A percentile compares a stretch with the other conserved stretches of the same genome.
These are phyloP conservation scores for Psittacula derbiana DNA, from an alignment of 2,797 vertebrate species.

Conservation along the genomic window DNA sequence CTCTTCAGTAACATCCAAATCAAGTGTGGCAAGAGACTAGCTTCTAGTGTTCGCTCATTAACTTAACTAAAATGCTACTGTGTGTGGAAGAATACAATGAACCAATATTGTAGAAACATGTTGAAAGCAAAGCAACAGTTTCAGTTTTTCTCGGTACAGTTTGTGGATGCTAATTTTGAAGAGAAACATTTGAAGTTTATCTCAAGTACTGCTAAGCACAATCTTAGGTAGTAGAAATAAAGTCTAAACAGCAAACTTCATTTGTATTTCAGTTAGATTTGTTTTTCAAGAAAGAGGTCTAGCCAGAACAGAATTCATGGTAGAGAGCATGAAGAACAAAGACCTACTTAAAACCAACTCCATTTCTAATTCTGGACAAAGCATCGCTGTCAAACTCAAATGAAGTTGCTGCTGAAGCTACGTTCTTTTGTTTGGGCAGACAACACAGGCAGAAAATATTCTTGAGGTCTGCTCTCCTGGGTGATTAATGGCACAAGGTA, in stretches of 20 bases:
- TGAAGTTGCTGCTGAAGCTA: background rate
- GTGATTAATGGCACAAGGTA: background rate
- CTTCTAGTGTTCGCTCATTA: background rate
- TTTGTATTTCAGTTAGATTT: background rate
- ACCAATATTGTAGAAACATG: background rate
- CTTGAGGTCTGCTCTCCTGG: background rate
- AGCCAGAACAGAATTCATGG: background rate
- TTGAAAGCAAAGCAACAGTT: background rate
- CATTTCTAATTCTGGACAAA: background rate
- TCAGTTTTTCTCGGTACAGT: background rate
- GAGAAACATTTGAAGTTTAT: background rate
- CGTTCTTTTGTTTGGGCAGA: background rate
- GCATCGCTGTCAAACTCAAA: background rate
- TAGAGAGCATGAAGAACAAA: background rate
- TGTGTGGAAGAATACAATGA: fast-evolving
- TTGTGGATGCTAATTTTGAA: background rate
- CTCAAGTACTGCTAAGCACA: background rate
- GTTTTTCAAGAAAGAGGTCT: background rate
- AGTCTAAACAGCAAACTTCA: background rate
- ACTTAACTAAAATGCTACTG: background rate
- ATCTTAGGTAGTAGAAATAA: background rate
- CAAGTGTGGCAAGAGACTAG: background rate
- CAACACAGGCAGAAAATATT: background rate
- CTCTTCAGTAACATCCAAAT: background rate
- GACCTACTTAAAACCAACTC: background rate